Base-by-base conservation (phyloP, 1,140 invertebrate genomes). In the Steinernema khuongi region DNA sequence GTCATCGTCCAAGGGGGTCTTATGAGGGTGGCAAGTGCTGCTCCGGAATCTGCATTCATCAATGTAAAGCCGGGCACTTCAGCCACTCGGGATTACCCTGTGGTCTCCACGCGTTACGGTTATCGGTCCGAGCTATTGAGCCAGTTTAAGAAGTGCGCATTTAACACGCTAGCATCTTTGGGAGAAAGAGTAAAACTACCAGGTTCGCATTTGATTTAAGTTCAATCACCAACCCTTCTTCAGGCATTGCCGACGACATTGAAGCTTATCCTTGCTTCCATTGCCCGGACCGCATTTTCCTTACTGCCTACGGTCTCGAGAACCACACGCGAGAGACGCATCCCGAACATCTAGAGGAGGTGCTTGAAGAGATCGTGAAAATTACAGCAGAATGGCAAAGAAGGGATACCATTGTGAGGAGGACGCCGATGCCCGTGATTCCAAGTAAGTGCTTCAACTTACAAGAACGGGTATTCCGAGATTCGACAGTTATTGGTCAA, bases 301-400 rank as follows among this genome's bases (percentile, higher is more conserved):
- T 77, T n/a, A 77, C 76, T 22, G n/a, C 30, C 26, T 68, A 22
- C 30, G 74, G 76, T 4, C 70, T 77, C 19, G 70, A 77, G 67
- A 50, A 66, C 19, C 76, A 77, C 68, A 73, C 68, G 19, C 28
- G 26, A 41, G 31, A 41, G 28, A n/a, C 11, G 19, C 76, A 77
- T 44, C 70, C 50, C 2, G 76, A 77, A 31, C 50, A 77, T 50
- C n/a, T 77, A 17, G 31, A 73, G 14, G 67, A 76, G 19, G 73
- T 74, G 4, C 7, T 73, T 28, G 28, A 7, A 11, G 70, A 76
- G 19, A 74, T 76, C 1, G 30, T 60, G 32, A 71, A 50, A 18
- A 77, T 77, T 26, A 18, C n/a, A 18, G 33, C 43, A 1, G 76
- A 77, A 68, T 77, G 76, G 76, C 68, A 77, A 33, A 44, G 74